phyloP scores from a whole-genome alignment of 2,797 vertebrate species.

The Myripristis jacobus region DNA sequence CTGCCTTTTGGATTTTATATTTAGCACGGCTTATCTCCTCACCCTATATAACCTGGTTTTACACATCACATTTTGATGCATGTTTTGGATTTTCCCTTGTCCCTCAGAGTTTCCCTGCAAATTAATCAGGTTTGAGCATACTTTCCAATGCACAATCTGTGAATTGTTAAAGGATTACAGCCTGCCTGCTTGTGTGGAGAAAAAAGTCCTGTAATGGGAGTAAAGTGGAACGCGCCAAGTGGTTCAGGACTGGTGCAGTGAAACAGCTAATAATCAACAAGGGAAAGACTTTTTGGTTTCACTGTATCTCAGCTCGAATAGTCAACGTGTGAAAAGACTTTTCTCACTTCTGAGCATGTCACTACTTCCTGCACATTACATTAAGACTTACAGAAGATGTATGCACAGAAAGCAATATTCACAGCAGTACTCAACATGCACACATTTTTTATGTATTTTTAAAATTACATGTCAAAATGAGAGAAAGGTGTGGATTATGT shows the following conservation, averaged over 20 bases:
- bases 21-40: constrained; percentile 16
- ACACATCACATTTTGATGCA: constrained; percentile 17
- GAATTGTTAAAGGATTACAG: constrained; percentile 73
- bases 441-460: constrained; percentile 1
- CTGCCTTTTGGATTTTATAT: constrained; percentile 10
- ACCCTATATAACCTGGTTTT: constrained; percentile 6
- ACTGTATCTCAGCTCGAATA: constrained; percentile 37
- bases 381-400: neutral
- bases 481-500: constrained; percentile 14
- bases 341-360: constrained; percentile 27
- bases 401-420: constrained; percentile 16
- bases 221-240: constrained; percentile 24
- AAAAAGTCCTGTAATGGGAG: constrained; percentile 60
- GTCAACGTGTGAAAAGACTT: constrained; percentile 25
- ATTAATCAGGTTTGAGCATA: constrained; percentile 61
- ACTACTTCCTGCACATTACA: constrained; percentile 28
- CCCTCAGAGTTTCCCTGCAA: constrained; percentile 41
- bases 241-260: constrained; percentile 41
- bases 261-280: constrained; percentile 37
- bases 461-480: neutral
- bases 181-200: constrained; percentile 47
- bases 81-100: constrained; percentile 48
- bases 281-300: constrained; percentile 35
- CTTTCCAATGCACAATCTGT: constrained; percentile 64
- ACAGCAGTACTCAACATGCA: no score